Base-by-base conservation (phyloP, 2,797 vertebrate species). In the Erethizon dorsatum region DNA sequence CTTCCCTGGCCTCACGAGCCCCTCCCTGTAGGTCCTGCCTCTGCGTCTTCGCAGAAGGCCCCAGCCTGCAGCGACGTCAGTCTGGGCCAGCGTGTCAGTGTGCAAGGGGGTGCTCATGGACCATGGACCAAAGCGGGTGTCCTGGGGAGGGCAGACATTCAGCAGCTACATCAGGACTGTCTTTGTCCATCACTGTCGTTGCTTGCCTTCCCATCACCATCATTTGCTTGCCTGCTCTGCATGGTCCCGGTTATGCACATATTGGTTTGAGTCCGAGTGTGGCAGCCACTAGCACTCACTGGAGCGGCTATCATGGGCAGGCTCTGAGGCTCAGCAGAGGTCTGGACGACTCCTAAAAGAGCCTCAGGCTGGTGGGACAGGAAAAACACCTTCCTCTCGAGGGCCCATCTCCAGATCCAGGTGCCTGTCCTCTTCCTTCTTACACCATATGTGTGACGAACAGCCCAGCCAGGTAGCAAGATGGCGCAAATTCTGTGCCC, bases 401-500 rank as follows among this genome's bases (percentile, higher is more conserved):
- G 69, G 9, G 5, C 56, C 37, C 67, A 37, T 56, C 73, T 14
- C 87, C 57, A 77, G 90, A 83, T 79, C 56, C 57, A 2, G 2
- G 31, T 78, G 37, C 45, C 56, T 90, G 33, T 91, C 77, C 28
- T 89, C 59, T 84, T 85, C 78, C 86, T 93, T 82, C 37, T 50
- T 79, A 69, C 94, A 91, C 71, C 69, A 54, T 95, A 52, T 71
- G 59, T 83, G 92, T 75, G 89, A 86, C 65, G 37, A 97, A 80
- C 80, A 93, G 80, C 85, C 88, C 90, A 91, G 45, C 59, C 90
- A 98, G 96, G 94, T 97, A 96, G 84, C 94, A 97, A 96, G 82
- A 97, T 95, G 94, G 93, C 12, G 31, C 83, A 95, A 97, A 95
- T 96, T 93, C 90, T 96, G 67, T 97, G 89, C 71, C 95, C 90